These are phyloP conservation scores for Diaperis boleti DNA, from an alignment of 2,888 invertebrate genomes.

Conservation along the genomic window DNA sequence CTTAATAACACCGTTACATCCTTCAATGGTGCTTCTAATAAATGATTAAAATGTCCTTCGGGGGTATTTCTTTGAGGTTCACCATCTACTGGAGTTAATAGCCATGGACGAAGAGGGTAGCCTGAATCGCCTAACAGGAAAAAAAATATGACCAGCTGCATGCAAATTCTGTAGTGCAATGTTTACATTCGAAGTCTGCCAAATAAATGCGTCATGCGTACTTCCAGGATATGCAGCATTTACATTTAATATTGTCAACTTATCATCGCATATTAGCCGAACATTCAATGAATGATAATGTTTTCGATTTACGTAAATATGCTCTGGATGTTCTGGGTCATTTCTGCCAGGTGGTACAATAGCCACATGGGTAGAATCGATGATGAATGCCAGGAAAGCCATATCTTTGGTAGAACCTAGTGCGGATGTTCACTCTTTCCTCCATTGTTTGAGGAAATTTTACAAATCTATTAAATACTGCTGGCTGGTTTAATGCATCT, in stretches of 20 bases:
- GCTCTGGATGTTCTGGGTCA: not conserved
- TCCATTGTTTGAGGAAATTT: not conserved
- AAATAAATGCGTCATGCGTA: constrained; percentile 5
- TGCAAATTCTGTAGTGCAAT: constrained; percentile 1
- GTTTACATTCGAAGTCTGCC: constrained; percentile 2
- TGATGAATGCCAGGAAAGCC: not conserved
- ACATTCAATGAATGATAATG: constrained; percentile 1
- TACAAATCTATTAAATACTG: too few species aligned
- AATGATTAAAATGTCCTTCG: not conserved
- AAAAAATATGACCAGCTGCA: not conserved
- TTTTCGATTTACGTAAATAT: not conserved
- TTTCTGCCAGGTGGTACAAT: not conserved
- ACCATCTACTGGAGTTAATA: not conserved
- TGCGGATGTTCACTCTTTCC: not conserved
- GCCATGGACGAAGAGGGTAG: not conserved
- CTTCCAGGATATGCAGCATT: not conserved
- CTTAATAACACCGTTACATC: constrained; percentile 1
- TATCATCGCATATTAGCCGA: not conserved
- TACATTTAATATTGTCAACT: constrained; percentile 1
- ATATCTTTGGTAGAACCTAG: not conserved
- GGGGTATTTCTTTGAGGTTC: not conserved
- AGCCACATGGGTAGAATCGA: too few species aligned
- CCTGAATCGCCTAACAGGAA: not conserved
- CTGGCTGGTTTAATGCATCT: not conserved
- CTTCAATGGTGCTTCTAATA: too few species aligned